Evolutionary conservation across 2,888 invertebrate species (phyloP), one percentile per base, ranked within the genome.

Genomic region (Galeopsomyia nigrocyanea): DNA sequence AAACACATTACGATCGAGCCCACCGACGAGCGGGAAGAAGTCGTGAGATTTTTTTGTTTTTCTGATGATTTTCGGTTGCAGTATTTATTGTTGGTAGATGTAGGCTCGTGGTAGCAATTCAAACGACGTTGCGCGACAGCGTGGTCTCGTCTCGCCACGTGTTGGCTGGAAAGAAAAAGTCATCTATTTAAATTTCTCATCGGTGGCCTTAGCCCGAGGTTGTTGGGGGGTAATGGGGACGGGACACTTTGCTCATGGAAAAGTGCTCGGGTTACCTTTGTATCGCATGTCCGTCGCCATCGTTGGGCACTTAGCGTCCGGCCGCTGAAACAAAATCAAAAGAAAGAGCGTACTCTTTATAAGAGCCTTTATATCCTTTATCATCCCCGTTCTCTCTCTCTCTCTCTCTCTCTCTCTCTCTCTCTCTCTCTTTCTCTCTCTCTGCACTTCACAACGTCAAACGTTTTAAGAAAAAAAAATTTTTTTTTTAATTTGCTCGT

Each of bases 201-300:
- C 79, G 77, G 77, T 79, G 78, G 75, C 76, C 79, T 80, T 75
- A 76, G 75, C 69, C 78, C 73, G 74, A 62, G 19, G 71, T 73
- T 57, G 75, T 75, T 7, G 22, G 47, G 26, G 22, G 47, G 19
- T 51, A 51, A 26, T 22, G 9, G 19, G 17, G 21, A 1, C 72
- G 73, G 55, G 51, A 60, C 21, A 51, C 5, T 22, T 53, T n/a
- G 26, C 22, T 46, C 68, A 71, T 73, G 72, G 75, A 72, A 67
- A 65, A 77, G 68, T 46, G 55, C 73, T 70, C 61, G 70, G 69
- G 71, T 86, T 90, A 94, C 93, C 94, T 90, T 92, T 93, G 86
- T 95, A 95, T 83, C 94, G 93, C 92, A 95, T 94, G 83, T 95
- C 94, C 87, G 93, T 92, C 84, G 94, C 93, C 95, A 96, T 95